Conservation (phyloP, 1,140 invertebrate genomes). For the Aricia agestis region DNA sequence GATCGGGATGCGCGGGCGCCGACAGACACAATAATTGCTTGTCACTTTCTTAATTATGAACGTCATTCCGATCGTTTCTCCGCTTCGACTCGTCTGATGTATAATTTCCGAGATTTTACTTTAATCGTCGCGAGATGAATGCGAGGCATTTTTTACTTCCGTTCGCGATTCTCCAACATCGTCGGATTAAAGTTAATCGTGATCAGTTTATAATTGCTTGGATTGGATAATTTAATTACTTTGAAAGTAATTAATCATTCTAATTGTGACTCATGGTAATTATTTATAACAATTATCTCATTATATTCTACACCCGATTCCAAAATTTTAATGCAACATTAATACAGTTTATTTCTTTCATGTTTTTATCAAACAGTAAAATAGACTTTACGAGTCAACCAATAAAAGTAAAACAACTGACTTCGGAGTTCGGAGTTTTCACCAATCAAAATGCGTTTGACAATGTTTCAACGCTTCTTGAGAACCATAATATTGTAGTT, state of each 20-base stretch:
- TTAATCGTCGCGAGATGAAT: neutral
- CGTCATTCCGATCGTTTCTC: constrained; percentile 33
- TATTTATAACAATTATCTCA: too few species aligned
- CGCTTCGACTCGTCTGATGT: constrained; percentile 22
- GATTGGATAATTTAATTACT: neutral
- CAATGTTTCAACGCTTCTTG: too few species aligned
- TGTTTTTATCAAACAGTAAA: too few species aligned
- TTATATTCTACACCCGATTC: too few species aligned
- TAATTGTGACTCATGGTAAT: neutral
- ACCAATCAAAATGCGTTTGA: too few species aligned
- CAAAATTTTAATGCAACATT: too few species aligned
- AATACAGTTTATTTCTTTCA: too few species aligned
- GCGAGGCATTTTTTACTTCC: constrained; percentile 2
- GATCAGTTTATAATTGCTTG: neutral
- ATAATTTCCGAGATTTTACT: constrained; percentile 1
- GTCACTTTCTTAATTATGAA: constrained; percentile 42
- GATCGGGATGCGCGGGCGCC: constrained; percentile 23
- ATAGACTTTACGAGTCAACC: too few species aligned
- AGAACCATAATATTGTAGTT: too few species aligned
- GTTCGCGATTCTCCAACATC: neutral
- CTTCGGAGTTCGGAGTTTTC: too few species aligned
- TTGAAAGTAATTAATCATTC: neutral
- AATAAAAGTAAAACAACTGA: too few species aligned
- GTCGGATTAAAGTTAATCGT: neutral
- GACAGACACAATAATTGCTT: constrained; percentile 33